phyloP scores from a whole-genome alignment of 2,113 vertebrate genomes.

The Phalacrocorax brasilianus region DNA sequence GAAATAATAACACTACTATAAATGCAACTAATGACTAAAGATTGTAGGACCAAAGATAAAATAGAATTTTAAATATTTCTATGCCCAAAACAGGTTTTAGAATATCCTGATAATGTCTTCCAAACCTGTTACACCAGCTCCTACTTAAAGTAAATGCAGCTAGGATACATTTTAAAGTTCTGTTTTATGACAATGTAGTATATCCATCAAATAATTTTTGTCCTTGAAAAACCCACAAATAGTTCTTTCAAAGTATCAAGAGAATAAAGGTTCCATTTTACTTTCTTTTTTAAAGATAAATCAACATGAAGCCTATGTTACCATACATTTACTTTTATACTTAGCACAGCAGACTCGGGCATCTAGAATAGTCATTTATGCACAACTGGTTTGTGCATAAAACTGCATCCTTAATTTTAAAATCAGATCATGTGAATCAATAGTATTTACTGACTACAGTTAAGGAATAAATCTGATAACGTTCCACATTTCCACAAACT shows the following conservation, averaged over 20 bases:
- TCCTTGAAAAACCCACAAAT: not conserved
- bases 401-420: not conserved
- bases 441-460: not conserved
- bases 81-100: not conserved
- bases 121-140: not conserved
- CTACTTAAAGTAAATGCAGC: not conserved
- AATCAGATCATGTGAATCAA: not conserved
- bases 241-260: not conserved
- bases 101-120: not conserved
- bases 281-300: not conserved
- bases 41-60: not conserved
- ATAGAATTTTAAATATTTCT: not conserved
- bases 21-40: not conserved
- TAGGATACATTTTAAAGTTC: not conserved
- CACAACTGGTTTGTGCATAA: not conserved
- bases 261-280: not conserved
- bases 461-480: not conserved
- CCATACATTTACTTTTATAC: not conserved
- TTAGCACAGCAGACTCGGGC: not conserved
- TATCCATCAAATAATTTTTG: not conserved
- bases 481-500: not conserved
- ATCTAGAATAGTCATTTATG: not conserved
- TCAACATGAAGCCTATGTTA: not conserved
- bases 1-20: not conserved
- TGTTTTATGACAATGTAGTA: not conserved